These are phyloP conservation scores for Troides oblongomaculatus DNA, from an alignment of 2,888 invertebrate genomes.

Conservation along the genomic window DNA sequence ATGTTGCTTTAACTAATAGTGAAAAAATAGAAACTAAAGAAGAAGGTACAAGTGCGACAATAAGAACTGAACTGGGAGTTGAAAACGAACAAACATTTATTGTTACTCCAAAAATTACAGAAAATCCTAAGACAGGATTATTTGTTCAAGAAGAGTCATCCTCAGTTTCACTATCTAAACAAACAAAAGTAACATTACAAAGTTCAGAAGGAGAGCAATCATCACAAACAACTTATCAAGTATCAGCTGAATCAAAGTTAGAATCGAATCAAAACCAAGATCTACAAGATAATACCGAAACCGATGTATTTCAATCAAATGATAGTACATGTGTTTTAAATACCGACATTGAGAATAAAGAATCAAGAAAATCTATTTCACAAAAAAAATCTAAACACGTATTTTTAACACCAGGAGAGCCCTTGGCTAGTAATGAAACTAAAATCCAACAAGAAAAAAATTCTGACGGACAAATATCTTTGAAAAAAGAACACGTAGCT, in stretches of 20 bases:
- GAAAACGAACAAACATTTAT: slow-evolving; percentile 30
- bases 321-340: not conserved
- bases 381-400: slow-evolving; percentile 9
- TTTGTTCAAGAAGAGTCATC: slow-evolving; percentile 30
- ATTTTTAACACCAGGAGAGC: slow-evolving; percentile 10
- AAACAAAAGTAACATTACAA: slow-evolving; percentile 28
- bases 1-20: slow-evolving; percentile 21
- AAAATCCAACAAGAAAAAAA: not conserved
- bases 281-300: not conserved
- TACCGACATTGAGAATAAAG: slow-evolving; percentile 7
- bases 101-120: slow-evolving; percentile 14
- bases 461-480: not conserved
- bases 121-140: slow-evolving; percentile 17
- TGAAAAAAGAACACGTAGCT: not conserved
- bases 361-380: slow-evolving; percentile 9
- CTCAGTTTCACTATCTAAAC: slow-evolving; percentile 24
- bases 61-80: slow-evolving; percentile 31
- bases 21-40: slow-evolving; percentile 22
- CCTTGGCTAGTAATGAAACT: slow-evolving; percentile 1
- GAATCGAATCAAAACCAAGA: slow-evolving; percentile 13
- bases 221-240: slow-evolving; percentile 33
- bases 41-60: slow-evolving; percentile 24
- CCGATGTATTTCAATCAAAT: slow-evolving; percentile 6
- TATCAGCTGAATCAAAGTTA: slow-evolving; percentile 29
- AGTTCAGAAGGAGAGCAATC: slow-evolving; percentile 35